Evolutionary conservation across 1,140 invertebrate genomes (phyloP).

Genomic region (Drosophila erecta): DNA sequence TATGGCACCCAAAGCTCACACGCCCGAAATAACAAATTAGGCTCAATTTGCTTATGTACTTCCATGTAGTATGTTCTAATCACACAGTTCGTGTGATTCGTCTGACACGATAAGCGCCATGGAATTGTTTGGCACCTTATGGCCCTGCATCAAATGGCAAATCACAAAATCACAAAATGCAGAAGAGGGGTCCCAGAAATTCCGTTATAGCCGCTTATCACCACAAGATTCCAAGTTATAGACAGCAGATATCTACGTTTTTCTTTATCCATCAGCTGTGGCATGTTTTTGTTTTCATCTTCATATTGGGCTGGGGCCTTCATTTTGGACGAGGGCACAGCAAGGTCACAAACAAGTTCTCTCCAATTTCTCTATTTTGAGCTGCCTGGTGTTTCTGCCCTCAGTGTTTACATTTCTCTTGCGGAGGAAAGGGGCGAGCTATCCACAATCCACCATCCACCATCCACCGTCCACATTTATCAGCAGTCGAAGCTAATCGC

Average conservation of each 20-base stretch:
- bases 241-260: too few species aligned
- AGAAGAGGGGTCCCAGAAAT: too few species aligned
- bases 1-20: too few species aligned
- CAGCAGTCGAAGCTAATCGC: constrained; percentile 16
- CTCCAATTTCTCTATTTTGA: neutral
- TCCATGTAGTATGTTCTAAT: too few species aligned
- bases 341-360: constrained; percentile 43
- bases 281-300: constrained; percentile 1
- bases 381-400: constrained; percentile 4
- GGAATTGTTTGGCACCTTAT: too few species aligned
- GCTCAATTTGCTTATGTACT: too few species aligned
- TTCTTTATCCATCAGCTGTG: constrained; percentile 19
- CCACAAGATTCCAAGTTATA: neutral
- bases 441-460: neutral
- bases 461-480: constrained; percentile 20
- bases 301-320: constrained; percentile 1
- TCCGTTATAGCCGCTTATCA: neutral
- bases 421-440: constrained; percentile 7
- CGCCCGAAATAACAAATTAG: too few species aligned
- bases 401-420: constrained; percentile 32
- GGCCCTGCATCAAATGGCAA: too few species aligned
- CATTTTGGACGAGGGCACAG: constrained; percentile 33
- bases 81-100: too few species aligned
- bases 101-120: too few species aligned
- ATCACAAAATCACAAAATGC: too few species aligned